Conservation (phyloP, 2,113 vertebrate genomes). For the Nesogale talazaci region DNA sequence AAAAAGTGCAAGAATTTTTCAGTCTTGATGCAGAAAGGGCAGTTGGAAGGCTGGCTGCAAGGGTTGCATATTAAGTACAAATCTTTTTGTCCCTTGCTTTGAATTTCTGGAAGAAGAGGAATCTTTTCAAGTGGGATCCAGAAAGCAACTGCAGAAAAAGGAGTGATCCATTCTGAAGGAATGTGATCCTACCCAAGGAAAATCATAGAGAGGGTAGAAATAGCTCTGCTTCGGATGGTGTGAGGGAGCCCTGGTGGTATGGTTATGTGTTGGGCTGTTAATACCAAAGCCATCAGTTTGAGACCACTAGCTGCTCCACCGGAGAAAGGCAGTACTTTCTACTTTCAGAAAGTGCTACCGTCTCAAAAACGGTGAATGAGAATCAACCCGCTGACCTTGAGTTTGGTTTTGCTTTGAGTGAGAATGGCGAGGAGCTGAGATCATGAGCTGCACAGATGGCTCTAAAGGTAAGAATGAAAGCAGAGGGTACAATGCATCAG, state of each 20-base stretch:
- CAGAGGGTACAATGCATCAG: not conserved
- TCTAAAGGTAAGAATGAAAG: too few relatives aligned
- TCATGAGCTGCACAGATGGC: not conserved
- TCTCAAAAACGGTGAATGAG: too few relatives aligned
- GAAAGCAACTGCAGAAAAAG: constrained; percentile 52
- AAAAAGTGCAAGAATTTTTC: constrained; percentile 44
- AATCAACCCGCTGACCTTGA: too few relatives aligned
- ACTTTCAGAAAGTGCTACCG: too few relatives aligned
- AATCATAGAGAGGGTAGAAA: not conserved
- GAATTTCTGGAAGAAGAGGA: constrained; percentile 51
- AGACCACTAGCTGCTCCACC: too few relatives aligned
- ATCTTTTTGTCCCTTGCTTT: constrained; percentile 57
- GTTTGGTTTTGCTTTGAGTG: too few relatives aligned
- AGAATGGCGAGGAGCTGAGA: not conserved
- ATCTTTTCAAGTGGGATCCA: constrained; percentile 43
- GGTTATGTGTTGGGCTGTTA: too few relatives aligned
- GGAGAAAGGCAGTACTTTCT: too few relatives aligned
- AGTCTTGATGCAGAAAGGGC: constrained; percentile 28
- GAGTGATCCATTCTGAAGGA: constrained; percentile 20
- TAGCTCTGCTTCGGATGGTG: not conserved
- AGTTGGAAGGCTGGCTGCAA: constrained; percentile 42
- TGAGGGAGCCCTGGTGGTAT: too few relatives aligned
- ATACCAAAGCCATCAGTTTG: too few relatives aligned
- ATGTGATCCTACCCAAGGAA: not conserved
- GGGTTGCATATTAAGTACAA: constrained; percentile 61